A percentile compares a stretch with the other conserved stretches of the same genome.
Conservation (phyloP, 2,113 vertebrate species). For the Vulpes vulpes region DNA sequence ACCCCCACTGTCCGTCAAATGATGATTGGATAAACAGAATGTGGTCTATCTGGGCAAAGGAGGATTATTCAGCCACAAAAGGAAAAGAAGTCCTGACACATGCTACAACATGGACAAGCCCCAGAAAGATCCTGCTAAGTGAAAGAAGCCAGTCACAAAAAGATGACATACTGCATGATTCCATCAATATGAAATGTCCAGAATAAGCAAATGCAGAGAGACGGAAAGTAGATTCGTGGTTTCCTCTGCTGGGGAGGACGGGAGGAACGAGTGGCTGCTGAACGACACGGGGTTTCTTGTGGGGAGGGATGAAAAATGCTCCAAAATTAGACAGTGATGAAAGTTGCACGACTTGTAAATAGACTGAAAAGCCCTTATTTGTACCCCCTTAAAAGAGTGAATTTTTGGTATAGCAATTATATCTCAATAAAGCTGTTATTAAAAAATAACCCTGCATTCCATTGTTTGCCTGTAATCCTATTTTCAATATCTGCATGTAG, state of each 20-base stretch:
- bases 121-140: slow-evolving; percentile 24
- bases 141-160: slow-evolving; percentile 46
- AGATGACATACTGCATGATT: background rate
- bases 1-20: background rate
- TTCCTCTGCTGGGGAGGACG: background rate
- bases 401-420: background rate
- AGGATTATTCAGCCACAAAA: background rate
- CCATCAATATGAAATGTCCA: background rate
- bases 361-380: background rate
- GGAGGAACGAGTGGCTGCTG: background rate
- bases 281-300: background rate
- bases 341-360: background rate
- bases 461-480: background rate
- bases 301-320: slow-evolving; percentile 8
- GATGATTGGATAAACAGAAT: background rate
- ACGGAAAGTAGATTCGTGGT: background rate
- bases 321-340: background rate
- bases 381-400: background rate
- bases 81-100: background rate
- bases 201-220: slow-evolving; percentile 26
- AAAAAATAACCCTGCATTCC: slow-evolving; percentile 6
- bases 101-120: background rate
- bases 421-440: background rate
- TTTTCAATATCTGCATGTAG: background rate
- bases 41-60: background rate